Percentiles rank a stretch among this genome's conserved stretches.
phyloP scores from a whole-genome alignment of 1,140 invertebrate species.

The Apis cerana region DNA sequence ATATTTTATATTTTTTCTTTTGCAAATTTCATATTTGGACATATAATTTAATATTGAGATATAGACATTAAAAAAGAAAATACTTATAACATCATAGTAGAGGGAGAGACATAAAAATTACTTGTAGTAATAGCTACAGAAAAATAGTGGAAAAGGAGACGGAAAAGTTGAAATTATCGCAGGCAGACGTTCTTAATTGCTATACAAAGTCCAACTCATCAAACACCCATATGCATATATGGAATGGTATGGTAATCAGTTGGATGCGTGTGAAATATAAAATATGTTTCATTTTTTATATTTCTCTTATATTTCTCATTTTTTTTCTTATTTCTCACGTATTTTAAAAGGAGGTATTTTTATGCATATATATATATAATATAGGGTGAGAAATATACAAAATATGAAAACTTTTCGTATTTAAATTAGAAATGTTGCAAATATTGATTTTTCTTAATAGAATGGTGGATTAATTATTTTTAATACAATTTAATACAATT shows the following conservation, averaged over 20 bases:
- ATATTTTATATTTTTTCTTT: no score
- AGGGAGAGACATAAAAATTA: not conserved
- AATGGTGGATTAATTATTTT: no score
- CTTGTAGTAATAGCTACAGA: slow-evolving; percentile 9
- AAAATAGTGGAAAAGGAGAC: slow-evolving; percentile 46
- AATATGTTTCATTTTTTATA: slow-evolving; percentile 23
- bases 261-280: not conserved
- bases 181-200: slow-evolving; percentile 65
- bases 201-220: slow-evolving; percentile 62
- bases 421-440: not conserved
- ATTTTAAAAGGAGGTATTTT: not conserved
- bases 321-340: not conserved
- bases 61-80: not conserved
- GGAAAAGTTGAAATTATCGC: slow-evolving; percentile 65
- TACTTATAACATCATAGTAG: not conserved
- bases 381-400: no score
- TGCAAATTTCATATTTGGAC: no score
- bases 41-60: not conserved
- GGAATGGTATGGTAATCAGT: slow-evolving; percentile 1
- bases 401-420: no score
- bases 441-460: no score
- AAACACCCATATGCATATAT: not conserved
- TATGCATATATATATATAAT: not conserved
- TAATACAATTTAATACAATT: no score
- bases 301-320: not conserved